phyloP scores from a whole-genome alignment of 2,797 vertebrate genomes.

The Enteromius thamalakanensis region DNA sequence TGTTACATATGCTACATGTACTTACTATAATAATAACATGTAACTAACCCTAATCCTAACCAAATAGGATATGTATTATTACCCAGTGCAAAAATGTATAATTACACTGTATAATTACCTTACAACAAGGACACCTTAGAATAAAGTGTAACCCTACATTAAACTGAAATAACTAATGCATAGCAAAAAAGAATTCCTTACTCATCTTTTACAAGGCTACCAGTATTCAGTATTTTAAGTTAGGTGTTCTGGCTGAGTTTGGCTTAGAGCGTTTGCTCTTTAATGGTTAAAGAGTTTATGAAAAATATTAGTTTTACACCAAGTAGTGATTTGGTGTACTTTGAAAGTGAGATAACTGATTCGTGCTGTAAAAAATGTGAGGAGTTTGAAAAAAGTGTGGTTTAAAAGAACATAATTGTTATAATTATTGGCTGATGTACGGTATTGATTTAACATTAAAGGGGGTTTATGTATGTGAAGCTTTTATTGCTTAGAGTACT shows the following conservation, averaged over 20 bases:
- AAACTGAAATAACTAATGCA: neutral
- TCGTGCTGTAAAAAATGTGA: neutral
- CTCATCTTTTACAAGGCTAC: neutral
- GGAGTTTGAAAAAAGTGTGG: neutral
- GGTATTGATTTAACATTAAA: constrained; percentile 34
- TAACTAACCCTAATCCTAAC: neutral
- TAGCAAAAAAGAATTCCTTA: too few species aligned
- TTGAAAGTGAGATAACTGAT: neutral
- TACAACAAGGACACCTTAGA: neutral
- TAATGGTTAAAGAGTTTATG: neutral
- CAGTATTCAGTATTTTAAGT: neutral
- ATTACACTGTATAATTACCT: neutral
- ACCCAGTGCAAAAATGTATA: neutral
- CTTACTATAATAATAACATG: neutral
- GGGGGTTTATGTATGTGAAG: constrained; percentile 34
- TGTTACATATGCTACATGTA: neutral
- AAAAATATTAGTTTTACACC: neutral
- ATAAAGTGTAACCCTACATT: neutral
- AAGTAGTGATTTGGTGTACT: neutral
- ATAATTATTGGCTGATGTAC: constrained; percentile 13
- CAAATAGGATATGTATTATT: neutral
- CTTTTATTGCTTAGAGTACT: constrained; percentile 47
- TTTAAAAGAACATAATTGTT: neutral
- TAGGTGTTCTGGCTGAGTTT: neutral
- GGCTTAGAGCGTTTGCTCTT: neutral